Base-by-base conservation (phyloP, 2,888 invertebrate species). In the Endomychus coccineus region DNA sequence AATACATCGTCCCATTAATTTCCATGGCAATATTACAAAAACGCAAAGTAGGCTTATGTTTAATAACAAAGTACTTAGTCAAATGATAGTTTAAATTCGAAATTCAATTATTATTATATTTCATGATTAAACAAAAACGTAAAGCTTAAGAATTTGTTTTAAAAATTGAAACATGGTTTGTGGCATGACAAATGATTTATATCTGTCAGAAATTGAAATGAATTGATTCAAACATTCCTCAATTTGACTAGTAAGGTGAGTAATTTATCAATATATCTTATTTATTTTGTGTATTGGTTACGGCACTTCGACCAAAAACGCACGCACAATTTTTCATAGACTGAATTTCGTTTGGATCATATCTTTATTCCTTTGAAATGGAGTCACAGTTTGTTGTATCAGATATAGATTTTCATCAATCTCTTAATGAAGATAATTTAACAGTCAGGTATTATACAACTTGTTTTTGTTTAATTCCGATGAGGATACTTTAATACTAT, bases 391-490 rank as follows among this genome's bases (percentile, higher is more conserved):
- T 40, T 37, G 32, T 43, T 23, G 34, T 40, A 19, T 31, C 45
- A 5, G 44, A 41, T 22, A 40, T 45, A 11, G 44, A 46, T 28
- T 42, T 29, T 34, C 31, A 40, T 16, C 39, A 40, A 33, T 22
- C 43, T 11, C 45, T 49, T 7, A 37, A 40, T 35, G 43, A 39
- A 24, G 44, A 42, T 15, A 41, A 31, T 16, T 27, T 37, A 14
- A 19, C 44, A 2, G 43, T 38, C 12, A 42, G 42, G 37, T 37
- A 37, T 31, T 7, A 11, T 3, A n/a, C n/a, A 6, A 4, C n/a
- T 24, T 24, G n/a, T 6, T 24, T 4, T 6, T 24, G 4, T 10
- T 24, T 24, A 19, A 19, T 19, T 19, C 19, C 5, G 6, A 19
- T 19, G 19, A 5, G 5, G 19, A 7, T 19, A 6, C 5, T 19